Evolutionary conservation across 37 sponge, comb jelly and placozoan genomes (phyloP).

Genomic region (Geodia barretti): DNA sequence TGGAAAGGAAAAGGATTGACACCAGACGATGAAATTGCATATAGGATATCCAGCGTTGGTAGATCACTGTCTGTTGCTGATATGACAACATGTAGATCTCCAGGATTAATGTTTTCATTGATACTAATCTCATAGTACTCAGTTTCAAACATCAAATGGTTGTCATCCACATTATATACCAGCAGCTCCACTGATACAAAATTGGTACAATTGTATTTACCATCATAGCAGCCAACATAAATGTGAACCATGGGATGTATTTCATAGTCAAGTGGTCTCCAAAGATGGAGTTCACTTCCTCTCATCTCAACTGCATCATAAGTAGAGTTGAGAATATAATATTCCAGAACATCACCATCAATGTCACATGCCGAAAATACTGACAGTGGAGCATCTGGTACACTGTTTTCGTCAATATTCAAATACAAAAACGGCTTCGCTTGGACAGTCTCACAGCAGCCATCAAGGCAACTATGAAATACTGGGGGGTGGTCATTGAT

Average conservation of each 20-base stretch:
- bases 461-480: conserved; percentile 34
- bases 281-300: conserved; percentile 11
- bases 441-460: conserved; percentile 26
- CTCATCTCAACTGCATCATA: neutral
- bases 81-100: conserved; percentile 11
- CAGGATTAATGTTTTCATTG: conserved; percentile 29
- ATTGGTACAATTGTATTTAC: conserved; percentile 26
- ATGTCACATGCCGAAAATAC: conserved; percentile 36
- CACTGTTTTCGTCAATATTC: conserved; percentile 32
- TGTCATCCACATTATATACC: conserved; percentile 50
- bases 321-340: neutral
- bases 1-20: conserved; percentile 3
- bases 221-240: conserved; percentile 22
- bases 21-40: neutral
- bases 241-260: neutral
- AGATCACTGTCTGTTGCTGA: conserved; percentile 33
- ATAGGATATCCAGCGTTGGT: conserved; percentile 14
- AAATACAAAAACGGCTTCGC: neutral
- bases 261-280: conserved; percentile 50
- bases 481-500: conserved; percentile 53
- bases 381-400: conserved; percentile 18
- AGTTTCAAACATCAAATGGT: conserved; percentile 30
- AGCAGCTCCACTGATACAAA: neutral
- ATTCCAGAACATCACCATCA: conserved; percentile 41
- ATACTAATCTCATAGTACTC: conserved; percentile 23